Evolutionary conservation across 1,140 invertebrate genomes (phyloP).

Genomic region (Epicauta chinensis): DNA sequence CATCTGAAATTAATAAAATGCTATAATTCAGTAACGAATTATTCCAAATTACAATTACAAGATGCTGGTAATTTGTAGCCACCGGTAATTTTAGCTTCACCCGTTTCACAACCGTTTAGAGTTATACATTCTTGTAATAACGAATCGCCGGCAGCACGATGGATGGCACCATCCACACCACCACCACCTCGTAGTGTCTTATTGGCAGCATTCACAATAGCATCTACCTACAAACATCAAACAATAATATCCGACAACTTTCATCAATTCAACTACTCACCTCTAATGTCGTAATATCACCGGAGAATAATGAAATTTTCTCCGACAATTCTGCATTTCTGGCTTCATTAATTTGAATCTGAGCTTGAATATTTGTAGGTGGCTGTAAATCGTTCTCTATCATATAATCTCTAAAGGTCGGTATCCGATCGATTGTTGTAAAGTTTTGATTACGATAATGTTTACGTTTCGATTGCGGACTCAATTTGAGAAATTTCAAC

Average conservation of each 20-base stretch:
- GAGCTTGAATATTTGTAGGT: slow-evolving; percentile 36
- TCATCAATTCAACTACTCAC: slow-evolving; percentile 31
- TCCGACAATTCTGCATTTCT: slow-evolving; percentile 47
- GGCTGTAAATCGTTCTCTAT: slow-evolving; percentile 41
- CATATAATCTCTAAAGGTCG: slow-evolving; percentile 54
- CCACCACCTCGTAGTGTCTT: slow-evolving; percentile 69
- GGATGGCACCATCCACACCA: slow-evolving; percentile 86
- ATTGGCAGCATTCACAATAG: slow-evolving; percentile 91
- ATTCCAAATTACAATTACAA: slow-evolving; percentile 47
- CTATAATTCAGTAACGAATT: neutral
- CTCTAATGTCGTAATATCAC: slow-evolving; percentile 83
- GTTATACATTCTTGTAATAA: slow-evolving; percentile 66
- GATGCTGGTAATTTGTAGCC: slow-evolving; percentile 74
- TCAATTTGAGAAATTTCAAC: slow-evolving; percentile 51
- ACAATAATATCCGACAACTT: slow-evolving; percentile 9
- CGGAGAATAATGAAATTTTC: slow-evolving; percentile 63
- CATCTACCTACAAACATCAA: slow-evolving; percentile 60
- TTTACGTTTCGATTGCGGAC: slow-evolving; percentile 49
- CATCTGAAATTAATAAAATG: slow-evolving; percentile 51
- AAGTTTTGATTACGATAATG: slow-evolving; percentile 47
- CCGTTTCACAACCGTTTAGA: slow-evolving; percentile 65
- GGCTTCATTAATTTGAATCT: slow-evolving; percentile 41
- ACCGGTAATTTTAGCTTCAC: slow-evolving; percentile 75
- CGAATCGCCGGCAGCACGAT: slow-evolving; percentile 62
- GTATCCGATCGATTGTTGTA: slow-evolving; percentile 47